Percentiles rank a stretch among this genome's conserved stretches.
Evolutionary conservation across 64 coral and sea anemone species (phyloP).

Genomic region (Trachythela sp.): DNA sequence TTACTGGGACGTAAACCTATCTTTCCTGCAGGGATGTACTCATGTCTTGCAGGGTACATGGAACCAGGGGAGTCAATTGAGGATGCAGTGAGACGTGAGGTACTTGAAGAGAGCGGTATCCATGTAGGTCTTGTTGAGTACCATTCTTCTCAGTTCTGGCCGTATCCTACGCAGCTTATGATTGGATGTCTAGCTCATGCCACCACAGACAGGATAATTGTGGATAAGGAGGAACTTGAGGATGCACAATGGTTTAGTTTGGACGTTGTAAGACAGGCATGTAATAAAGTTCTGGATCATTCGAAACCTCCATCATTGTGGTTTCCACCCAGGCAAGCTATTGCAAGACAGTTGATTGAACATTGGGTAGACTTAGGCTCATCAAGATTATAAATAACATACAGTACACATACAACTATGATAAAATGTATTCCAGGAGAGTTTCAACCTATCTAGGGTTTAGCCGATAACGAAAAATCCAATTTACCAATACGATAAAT

Average conservation of each 20-base stretch:
- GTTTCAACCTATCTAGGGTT: too few relatives aligned
- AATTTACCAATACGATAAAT: too few relatives aligned
- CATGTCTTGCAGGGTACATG: constrained; percentile 3
- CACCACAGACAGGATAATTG: neutral
- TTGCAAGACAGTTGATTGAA: constrained; percentile 5
- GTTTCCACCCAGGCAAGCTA: neutral
- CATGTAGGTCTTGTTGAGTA: constrained; percentile 2
- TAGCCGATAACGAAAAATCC: too few relatives aligned
- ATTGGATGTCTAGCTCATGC: constrained; percentile 14
- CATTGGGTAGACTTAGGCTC: neutral
- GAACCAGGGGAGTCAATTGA: constrained; percentile 24
- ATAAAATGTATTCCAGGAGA: too few relatives aligned
- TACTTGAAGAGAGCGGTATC: constrained; percentile 12
- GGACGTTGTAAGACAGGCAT: neutral
- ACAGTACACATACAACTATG: neutral
- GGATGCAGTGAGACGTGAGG: constrained; percentile 7
- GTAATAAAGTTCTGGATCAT: neutral
- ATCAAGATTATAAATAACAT: neutral
- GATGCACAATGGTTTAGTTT: neutral
- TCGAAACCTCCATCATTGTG: neutral
- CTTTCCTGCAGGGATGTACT: neutral
- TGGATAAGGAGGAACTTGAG: constrained; percentile 21
- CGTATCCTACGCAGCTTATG: constrained; percentile 12
- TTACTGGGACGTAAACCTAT: neutral
- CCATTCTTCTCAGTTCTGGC: constrained; percentile 22